phyloP scores from a whole-genome alignment of 2,888 invertebrate species.

The Coelogynopora nodosa region DNA sequence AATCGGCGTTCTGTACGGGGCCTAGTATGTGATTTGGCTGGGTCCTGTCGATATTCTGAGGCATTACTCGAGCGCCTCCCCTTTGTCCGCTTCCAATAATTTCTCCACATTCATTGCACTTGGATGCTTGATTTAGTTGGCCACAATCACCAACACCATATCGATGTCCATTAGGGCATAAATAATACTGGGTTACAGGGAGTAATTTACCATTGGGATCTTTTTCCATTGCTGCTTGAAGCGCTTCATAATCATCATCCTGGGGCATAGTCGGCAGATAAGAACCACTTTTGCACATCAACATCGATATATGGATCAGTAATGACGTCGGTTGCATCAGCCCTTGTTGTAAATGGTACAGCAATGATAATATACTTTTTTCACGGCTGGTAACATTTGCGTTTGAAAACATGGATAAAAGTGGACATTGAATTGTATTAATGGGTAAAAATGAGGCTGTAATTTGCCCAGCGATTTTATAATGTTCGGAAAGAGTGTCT shows the following conservation, averaged over 20 bases:
- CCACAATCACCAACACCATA: constrained; percentile 20
- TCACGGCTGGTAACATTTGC: not conserved
- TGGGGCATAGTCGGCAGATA: not conserved
- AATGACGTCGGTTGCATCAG: not conserved
- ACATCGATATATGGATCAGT: no score
- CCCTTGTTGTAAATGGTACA: not conserved
- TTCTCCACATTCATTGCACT: constrained; percentile 9
- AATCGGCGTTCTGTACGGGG: not conserved
- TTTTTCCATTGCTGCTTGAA: not conserved
- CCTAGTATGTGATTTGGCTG: not conserved
- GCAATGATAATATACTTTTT: not conserved
- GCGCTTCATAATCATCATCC: not conserved
- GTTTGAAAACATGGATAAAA: not conserved
- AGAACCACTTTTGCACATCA: no score
- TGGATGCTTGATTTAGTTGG: not conserved
- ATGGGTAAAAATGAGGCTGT: not conserved
- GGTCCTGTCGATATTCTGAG: not conserved
- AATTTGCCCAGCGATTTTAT: not conserved
- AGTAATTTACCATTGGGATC: not conserved
- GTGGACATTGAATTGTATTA: not conserved
- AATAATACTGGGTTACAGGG: not conserved
- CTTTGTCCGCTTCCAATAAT: not conserved
- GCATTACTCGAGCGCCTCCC: not conserved
- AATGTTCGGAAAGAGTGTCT: not conserved
- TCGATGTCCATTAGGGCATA: not conserved